These are phyloP conservation scores for Parasteatoda tepidariorum DNA, from an alignment of 1,140 invertebrate species.

Conservation along the genomic window DNA sequence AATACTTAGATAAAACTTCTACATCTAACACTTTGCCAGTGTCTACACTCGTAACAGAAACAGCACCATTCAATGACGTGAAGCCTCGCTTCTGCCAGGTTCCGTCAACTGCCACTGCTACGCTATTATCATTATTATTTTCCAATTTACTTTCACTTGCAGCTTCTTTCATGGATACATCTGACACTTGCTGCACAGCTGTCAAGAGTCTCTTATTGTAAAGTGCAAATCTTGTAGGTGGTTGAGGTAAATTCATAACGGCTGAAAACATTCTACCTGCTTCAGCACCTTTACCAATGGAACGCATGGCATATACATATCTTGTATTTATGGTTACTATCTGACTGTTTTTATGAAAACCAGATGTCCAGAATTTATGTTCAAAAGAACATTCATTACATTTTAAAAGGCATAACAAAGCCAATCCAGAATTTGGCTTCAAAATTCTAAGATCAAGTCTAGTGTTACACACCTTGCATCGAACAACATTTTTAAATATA, in stretches of 20 bases:
- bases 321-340: neutral
- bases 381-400: too few relatives aligned
- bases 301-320: neutral
- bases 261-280: constrained; percentile 8
- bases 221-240: neutral
- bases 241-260: neutral
- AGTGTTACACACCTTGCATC: too few relatives aligned
- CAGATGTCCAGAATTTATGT: too few relatives aligned
- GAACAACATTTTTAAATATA: too few relatives aligned
- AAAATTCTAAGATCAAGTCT: too few relatives aligned
- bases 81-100: constrained; percentile 62
- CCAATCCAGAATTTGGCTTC: too few relatives aligned
- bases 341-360: neutral
- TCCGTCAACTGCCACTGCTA: constrained; percentile 57
- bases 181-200: neutral
- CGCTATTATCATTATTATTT: constrained; percentile 22
- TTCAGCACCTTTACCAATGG: constrained; percentile 14
- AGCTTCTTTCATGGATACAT: constrained; percentile 12
- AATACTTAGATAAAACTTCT: constrained; percentile 52
- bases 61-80: constrained; percentile 60
- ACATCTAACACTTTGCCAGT: constrained; percentile 62
- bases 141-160: neutral
- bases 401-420: too few relatives aligned
- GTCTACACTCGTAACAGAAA: constrained; percentile 57
- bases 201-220: neutral